Conservation (phyloP, 2,113 vertebrate species). For the Salminus brasiliensis region DNA sequence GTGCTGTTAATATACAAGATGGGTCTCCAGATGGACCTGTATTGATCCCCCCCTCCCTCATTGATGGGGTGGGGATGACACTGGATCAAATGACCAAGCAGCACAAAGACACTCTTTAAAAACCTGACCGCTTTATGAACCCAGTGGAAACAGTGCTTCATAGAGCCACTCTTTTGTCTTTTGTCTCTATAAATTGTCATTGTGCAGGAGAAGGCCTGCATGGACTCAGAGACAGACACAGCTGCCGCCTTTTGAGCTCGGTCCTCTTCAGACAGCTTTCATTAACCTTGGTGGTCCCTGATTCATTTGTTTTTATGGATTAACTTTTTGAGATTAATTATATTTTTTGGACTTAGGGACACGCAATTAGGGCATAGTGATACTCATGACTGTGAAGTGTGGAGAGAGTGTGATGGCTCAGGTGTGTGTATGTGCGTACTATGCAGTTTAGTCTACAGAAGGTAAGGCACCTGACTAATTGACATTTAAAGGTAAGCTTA, state of each 20-base stretch:
- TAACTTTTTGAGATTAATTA: background rate
- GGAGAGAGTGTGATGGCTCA: background rate
- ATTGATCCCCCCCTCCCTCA: slow-evolving; percentile 27
- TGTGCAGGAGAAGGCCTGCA: background rate
- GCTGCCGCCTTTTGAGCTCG: slow-evolving; percentile 26
- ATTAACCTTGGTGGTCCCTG: background rate
- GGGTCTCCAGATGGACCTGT: slow-evolving; percentile 10
- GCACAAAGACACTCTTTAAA: slow-evolving; percentile 8
- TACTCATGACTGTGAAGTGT: background rate
- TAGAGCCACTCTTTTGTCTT: slow-evolving; percentile 8
- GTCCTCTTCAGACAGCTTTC: background rate
- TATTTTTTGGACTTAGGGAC: background rate
- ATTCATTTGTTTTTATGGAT: background rate
- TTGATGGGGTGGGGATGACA: slow-evolving; percentile 9
- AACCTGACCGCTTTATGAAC: slow-evolving; percentile 23
- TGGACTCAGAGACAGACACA: background rate
- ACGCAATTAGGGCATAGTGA: background rate
- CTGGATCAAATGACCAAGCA: slow-evolving; percentile 31
- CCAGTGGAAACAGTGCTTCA: slow-evolving; percentile 1
- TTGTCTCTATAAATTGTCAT: slow-evolving; percentile 2
- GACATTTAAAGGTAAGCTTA: too few relatives aligned
- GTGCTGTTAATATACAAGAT: slow-evolving; percentile 26
- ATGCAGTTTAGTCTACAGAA: too few relatives aligned
- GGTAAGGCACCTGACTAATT: too few relatives aligned
- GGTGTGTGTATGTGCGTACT: slow-evolving; percentile 12